Conservation (phyloP, 2,797 vertebrate genomes). For the Chromis chromis region DNA sequence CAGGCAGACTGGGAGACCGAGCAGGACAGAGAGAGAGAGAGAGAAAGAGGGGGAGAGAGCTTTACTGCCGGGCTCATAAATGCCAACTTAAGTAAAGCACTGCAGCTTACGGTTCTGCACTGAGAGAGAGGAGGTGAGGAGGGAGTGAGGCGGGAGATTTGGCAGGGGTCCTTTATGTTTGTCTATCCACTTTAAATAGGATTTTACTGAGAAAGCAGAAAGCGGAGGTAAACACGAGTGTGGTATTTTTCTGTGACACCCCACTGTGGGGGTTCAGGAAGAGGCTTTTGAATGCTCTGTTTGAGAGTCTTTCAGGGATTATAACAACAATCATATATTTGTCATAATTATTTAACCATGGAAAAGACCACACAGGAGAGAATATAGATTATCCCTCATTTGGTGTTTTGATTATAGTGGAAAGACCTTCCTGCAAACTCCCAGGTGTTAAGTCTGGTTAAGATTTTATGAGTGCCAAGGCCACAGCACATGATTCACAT, state of each 20-base stretch:
- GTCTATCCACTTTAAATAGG: conserved; percentile 52
- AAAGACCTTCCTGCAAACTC: too few species aligned
- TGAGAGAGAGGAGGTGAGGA: conserved; percentile 10
- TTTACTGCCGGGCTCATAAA: conserved; percentile 69
- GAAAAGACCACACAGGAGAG: neutral
- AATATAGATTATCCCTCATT: neutral
- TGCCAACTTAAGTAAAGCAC: conserved; percentile 70
- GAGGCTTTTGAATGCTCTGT: conserved; percentile 1
- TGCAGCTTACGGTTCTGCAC: conserved; percentile 61
- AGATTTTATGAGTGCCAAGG: neutral
- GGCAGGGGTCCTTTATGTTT: conserved; percentile 52
- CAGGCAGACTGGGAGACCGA: neutral
- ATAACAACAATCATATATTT: conserved; percentile 3
- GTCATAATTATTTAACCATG: neutral
- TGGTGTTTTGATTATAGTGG: neutral
- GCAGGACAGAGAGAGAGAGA: neutral
- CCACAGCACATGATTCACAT: too few species aligned
- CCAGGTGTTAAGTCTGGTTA: too few species aligned
- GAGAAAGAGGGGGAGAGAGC: conserved; percentile 1
- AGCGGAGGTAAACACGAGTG: conserved; percentile 50
- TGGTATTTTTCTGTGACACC: conserved; percentile 28
- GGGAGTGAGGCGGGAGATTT: conserved; percentile 38
- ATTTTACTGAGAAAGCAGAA: conserved; percentile 46
- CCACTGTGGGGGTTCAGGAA: conserved; percentile 17
- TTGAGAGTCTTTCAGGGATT: conserved; percentile 11